Evolutionary conservation across 2,797 vertebrate species (phyloP).

Genomic region (Chaunax sp.): DNA sequence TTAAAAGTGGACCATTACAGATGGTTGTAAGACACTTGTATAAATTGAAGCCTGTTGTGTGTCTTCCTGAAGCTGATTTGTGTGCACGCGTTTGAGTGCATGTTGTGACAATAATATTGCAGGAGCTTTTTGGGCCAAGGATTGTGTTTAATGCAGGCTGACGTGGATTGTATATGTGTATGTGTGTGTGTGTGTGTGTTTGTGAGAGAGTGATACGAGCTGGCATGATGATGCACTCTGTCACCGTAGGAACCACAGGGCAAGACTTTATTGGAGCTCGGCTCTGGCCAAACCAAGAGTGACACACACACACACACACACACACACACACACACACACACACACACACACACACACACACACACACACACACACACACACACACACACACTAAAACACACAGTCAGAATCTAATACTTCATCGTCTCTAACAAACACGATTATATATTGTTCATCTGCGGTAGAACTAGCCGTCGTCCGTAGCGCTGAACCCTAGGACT

Average conservation of each 20-base stretch:
- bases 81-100: conserved; percentile 27
- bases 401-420: conserved; percentile 26
- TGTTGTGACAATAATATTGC: conserved; percentile 73
- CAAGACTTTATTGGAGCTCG: conserved; percentile 65
- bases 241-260: conserved; percentile 77
- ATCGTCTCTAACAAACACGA: conserved; percentile 8
- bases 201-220: conserved; percentile 46
- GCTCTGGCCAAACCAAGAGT: conserved; percentile 66
- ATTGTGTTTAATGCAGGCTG: conserved; percentile 73
- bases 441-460: too few species aligned
- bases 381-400: conserved; percentile 53
- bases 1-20: conserved; percentile 28
- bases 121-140: conserved; percentile 77
- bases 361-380: too few species aligned
- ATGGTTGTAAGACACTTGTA: conserved; percentile 41
- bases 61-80: conserved; percentile 19
- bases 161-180: conserved; percentile 47
- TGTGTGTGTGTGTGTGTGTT: conserved; percentile 17
- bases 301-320: conserved; percentile 59
- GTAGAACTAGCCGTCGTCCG: too few species aligned
- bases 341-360: conserved; percentile 10
- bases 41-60: conserved; percentile 35
- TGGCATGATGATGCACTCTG: conserved; percentile 74
- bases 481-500: too few species aligned
- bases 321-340: conserved; percentile 10